phyloP scores from a whole-genome alignment of 2,113 vertebrate genomes.

The Aptenodytes patagonicus region DNA sequence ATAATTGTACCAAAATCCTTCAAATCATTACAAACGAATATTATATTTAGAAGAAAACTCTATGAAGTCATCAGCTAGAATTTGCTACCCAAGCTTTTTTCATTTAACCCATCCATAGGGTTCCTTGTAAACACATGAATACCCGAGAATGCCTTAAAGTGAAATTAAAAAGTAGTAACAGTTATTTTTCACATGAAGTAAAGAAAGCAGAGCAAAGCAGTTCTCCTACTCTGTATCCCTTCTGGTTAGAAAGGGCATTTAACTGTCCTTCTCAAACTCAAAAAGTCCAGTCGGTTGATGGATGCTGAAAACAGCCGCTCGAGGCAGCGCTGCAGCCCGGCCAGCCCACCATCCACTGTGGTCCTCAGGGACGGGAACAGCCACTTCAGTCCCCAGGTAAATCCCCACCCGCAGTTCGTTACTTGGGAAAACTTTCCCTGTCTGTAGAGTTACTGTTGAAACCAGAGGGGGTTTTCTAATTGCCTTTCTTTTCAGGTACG shows the following conservation, averaged over 20 bases:
- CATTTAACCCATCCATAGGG: background rate
- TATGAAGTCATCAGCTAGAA: background rate
- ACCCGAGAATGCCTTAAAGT: slow-evolving; percentile 2
- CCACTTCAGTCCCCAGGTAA: background rate
- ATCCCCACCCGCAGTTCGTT: background rate
- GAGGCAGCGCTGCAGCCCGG: background rate
- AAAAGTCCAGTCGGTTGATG: fast-evolving
- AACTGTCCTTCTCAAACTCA: background rate
- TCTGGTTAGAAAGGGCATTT: background rate
- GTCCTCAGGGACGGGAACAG: background rate
- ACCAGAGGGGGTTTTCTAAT: background rate
- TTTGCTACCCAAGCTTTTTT: background rate
- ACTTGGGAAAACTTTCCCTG: background rate
- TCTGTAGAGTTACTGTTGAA: background rate
- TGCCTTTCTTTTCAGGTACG: background rate
- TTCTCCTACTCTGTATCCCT: background rate
- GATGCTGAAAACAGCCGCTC: fast-evolving
- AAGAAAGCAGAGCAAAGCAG: background rate
- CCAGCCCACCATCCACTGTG: fast-evolving
- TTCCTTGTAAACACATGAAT: background rate
- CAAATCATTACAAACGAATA: background rate
- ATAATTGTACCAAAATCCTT: background rate
- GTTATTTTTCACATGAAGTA: slow-evolving; percentile 17
- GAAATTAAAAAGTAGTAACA: slow-evolving; percentile 51
- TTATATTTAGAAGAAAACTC: background rate